A percentile compares a stretch with the other conserved stretches of the same genome.
Conservation (phyloP, 1,140 invertebrate genomes). For the Heliconius eleuchia region DNA sequence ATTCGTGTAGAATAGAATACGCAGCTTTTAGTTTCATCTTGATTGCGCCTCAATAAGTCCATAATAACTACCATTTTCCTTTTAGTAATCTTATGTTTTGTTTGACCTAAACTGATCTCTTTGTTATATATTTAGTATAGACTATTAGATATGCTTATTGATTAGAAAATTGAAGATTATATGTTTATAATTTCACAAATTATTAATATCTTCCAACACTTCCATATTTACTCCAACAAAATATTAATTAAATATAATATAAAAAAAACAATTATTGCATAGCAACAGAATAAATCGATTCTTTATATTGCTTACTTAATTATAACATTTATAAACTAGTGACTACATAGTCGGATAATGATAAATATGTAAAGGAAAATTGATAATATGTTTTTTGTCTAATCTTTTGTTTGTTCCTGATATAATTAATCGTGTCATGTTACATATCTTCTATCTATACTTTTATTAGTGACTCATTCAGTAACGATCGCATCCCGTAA, state of each 20-base stretch:
- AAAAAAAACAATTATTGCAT: not conserved
- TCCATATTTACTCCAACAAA: not conserved
- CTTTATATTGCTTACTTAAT: not conserved
- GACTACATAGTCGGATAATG: not conserved
- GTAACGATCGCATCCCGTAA: too few relatives aligned
- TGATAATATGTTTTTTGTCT: not conserved
- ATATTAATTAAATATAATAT: not conserved
- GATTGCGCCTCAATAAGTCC: too few relatives aligned
- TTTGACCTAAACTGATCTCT: not conserved
- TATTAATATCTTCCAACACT: not conserved
- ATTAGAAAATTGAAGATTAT: not conserved
- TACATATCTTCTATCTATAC: too few relatives aligned
- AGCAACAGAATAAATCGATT: not conserved
- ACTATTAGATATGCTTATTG: not conserved
- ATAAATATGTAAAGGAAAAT: not conserved
- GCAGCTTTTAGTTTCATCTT: too few relatives aligned
- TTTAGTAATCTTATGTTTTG: not conserved
- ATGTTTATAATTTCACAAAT: not conserved
- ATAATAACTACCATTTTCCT: not conserved
- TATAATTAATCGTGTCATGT: not conserved
- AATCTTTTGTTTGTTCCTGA: not conserved
- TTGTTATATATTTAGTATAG: not conserved
- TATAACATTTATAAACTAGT: not conserved
- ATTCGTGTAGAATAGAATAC: too few relatives aligned
- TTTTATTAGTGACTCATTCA: too few relatives aligned